These are phyloP conservation scores for Maconellicoccus hirsutus DNA, from an alignment of 1,140 invertebrate species.

Conservation along the genomic window DNA sequence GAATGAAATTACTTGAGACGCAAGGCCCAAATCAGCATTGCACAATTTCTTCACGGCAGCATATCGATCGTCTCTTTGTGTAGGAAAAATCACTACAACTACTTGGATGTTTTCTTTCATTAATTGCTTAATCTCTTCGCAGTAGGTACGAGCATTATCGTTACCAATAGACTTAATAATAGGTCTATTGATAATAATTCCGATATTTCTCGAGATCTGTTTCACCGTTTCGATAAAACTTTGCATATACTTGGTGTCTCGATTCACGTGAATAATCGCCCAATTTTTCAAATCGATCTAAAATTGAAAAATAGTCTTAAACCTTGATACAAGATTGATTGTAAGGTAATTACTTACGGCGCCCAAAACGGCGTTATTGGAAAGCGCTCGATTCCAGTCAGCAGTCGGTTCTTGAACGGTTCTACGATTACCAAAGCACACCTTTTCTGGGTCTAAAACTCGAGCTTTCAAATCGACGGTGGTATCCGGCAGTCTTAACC, in stretches of 20 bases:
- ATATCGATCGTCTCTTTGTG: slow-evolving; percentile 71
- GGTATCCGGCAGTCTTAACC: slow-evolving; percentile 51
- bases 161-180: slow-evolving; percentile 38
- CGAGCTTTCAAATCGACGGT: slow-evolving; percentile 50
- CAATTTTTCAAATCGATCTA: slow-evolving; percentile 46
- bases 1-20: slow-evolving; percentile 60
- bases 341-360: slow-evolving; percentile 25
- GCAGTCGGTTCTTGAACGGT: slow-evolving; percentile 37
- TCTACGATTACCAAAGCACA: slow-evolving; percentile 49
- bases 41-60: slow-evolving; percentile 77
- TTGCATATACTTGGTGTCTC: slow-evolving; percentile 44
- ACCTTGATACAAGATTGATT: slow-evolving; percentile 23
- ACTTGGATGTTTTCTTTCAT: slow-evolving; percentile 45
- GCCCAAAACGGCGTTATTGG: slow-evolving; percentile 41
- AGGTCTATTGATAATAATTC: slow-evolving; percentile 49
- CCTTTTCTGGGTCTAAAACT: slow-evolving; percentile 50
- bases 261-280: slow-evolving; percentile 50
- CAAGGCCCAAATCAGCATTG: slow-evolving; percentile 63
- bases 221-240: slow-evolving; percentile 51
- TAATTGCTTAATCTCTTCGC: slow-evolving; percentile 41
- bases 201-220: slow-evolving; percentile 46
- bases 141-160: slow-evolving; percentile 44
- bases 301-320: slow-evolving; percentile 28
- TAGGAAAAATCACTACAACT: slow-evolving; percentile 68
- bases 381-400: slow-evolving; percentile 54